Base-by-base conservation (phyloP, 2,113 vertebrate species). In the Mellivora capensis region DNA sequence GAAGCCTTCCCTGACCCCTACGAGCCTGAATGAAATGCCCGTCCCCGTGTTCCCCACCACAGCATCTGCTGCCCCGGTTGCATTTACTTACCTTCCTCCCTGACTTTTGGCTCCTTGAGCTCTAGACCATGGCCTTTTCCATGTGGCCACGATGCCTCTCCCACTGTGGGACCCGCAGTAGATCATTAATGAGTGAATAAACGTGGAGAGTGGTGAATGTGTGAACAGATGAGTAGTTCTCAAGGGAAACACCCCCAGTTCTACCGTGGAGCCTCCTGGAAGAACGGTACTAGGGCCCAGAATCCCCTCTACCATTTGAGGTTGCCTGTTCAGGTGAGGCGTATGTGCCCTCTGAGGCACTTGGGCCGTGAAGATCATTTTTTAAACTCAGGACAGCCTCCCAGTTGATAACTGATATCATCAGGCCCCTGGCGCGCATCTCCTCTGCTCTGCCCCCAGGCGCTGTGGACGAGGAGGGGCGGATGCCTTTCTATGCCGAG, bases 401-500 rank as follows among this genome's bases (percentile, higher is more conserved):
- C 44, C 13, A 3, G 2, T 37, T 2, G 21, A 25, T 64, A 59
- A 83, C 23, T 77, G 27, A 25, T 20, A 14, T 25, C 5, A 4
- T 49, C 39, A 83, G 62, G 25, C 61, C 49, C 59, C 7, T 34
- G 20, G 90, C 37, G 29, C 42, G 3, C 2, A 0, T 77, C 5
- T 21, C 2, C 27, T 80, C 49, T 39, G 7, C 72, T 67, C 34
- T 29, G 7, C 25, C 7, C n/a, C 11, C 98, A 99, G 99, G 99
- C 0, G 99, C 99, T 0, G 99, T 99, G 6, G 99, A 99, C 0
- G 99, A 99, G 98, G 99, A 99, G 0, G 99, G 99, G 14, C 99
- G 93, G 92, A 99, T 99, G 99, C 99, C 99, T 0, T 99, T 99
- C 98, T 99, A 99, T 0, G 99, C 99, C 0, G 99, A 99, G 95